A percentile compares a stretch with the other conserved stretches of the same genome.
Evolutionary conservation across 2,113 vertebrate genomes (phyloP).

Genomic region (Drymodes brunneopygia): DNA sequence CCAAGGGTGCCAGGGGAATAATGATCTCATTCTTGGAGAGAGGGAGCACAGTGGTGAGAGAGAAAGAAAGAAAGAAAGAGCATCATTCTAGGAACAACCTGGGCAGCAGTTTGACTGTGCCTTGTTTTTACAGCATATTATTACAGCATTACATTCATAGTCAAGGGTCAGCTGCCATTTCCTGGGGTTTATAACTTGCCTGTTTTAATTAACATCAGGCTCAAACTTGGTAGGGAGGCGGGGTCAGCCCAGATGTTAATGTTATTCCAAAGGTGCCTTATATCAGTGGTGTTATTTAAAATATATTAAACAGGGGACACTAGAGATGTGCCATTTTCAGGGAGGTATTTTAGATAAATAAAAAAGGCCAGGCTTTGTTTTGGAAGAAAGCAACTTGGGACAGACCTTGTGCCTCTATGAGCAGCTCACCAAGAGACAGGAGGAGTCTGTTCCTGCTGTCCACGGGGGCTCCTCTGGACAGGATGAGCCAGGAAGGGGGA

Average conservation of each 20-base stretch:
- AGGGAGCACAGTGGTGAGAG: conserved; percentile 44
- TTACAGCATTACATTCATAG: conserved; percentile 79
- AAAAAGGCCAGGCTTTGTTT: not conserved
- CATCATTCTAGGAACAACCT: conserved; percentile 62
- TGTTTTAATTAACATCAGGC: conserved; percentile 83
- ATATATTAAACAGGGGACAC: conserved; percentile 19
- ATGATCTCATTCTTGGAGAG: not conserved
- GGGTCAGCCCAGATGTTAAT: conserved; percentile 79
- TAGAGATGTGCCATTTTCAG: not conserved
- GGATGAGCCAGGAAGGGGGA: not conserved
- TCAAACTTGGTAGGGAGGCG: conserved; percentile 74
- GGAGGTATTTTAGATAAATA: not conserved
- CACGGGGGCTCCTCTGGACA: not conserved
- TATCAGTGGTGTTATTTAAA: conserved; percentile 71
- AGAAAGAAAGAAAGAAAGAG: conserved; percentile 33
- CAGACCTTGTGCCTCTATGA: not conserved
- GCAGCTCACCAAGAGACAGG: accelerated
- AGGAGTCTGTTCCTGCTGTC: not conserved
- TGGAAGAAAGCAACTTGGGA: not conserved
- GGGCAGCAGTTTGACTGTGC: conserved; percentile 66
- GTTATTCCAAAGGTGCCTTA: conserved; percentile 76
- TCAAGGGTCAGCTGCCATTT: conserved; percentile 83
- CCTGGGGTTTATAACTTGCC: conserved; percentile 84
- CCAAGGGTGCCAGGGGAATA: not conserved
- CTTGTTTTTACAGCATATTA: conserved; percentile 77